Base-by-base conservation (phyloP, 2,113 vertebrate species). In the Apteryx mantelli region DNA sequence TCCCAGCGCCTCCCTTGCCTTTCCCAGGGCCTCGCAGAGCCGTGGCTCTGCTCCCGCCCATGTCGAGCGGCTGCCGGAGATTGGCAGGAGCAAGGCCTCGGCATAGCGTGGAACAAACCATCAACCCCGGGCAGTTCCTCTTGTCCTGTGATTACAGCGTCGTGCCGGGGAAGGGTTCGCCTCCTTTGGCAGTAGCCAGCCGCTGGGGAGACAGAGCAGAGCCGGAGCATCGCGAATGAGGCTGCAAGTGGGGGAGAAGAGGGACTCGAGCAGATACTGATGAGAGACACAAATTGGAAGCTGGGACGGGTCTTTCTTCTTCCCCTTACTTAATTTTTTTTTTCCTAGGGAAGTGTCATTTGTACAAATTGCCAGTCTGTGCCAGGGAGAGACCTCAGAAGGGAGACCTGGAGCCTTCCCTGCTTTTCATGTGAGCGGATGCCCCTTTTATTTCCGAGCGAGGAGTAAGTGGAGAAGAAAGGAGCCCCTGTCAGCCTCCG, bases 401-500 rank as follows among this genome's bases (percentile, higher is more conserved):
- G 96, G 82, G 94, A 94, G 91, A 95, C 91, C 85, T 66, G 91
- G 95, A 95, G 82, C 93, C 96, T 94, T 96, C 89, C 95, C 83
- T 3, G 89, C 94, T 95, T 96, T 96, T 97, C 97, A 93, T 96
- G 95, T 93, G 91, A 87, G 95, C 56, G 64, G 93, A 92, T 89
- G 91, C 92, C 91, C 93, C 95, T 97, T 96, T 97, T 71, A 96
- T 88, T 96, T 89, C 96, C 32, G 87, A 91, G 93, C 68, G n/a
- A 96, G 97, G 92, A 92, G 93, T 84, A 95, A 95, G 93, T 90
- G 88, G 50, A 86, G 93, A 96, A 96, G 94, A 96, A 97, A 96
- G 93, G 60, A 95, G 91, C 63, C 95, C 66, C 91, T 82, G 89
- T 70, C 95, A 92, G 93, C 81, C 91, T 91, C 69, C 11, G 70